phyloP scores from a whole-genome alignment of 2,113 vertebrate species.

The Saguinus imperator region DNA sequence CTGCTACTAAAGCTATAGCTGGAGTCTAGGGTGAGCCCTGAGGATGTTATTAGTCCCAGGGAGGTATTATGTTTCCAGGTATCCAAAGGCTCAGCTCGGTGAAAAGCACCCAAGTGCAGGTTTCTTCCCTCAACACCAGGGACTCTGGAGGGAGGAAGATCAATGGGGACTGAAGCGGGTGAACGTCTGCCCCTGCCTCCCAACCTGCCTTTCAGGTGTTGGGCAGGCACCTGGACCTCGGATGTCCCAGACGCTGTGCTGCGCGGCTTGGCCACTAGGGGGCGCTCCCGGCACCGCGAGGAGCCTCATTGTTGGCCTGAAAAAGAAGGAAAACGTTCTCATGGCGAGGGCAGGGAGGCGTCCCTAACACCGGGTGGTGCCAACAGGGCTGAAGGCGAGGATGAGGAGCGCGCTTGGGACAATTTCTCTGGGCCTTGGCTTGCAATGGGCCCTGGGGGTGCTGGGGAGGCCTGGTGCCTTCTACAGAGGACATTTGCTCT shows the following conservation, averaged over 20 bases:
- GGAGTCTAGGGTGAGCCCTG: background rate
- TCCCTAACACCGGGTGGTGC: background rate
- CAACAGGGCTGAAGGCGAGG: background rate
- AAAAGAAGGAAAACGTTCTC: background rate
- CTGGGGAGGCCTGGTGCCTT: background rate
- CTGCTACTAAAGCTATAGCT: background rate
- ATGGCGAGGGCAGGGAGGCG: fast-evolving
- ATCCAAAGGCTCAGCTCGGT: background rate
- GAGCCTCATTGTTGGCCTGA: fast-evolving
- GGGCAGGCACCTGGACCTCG: background rate
- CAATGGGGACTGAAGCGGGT: background rate
- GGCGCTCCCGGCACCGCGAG: background rate
- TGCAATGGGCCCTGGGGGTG: background rate
- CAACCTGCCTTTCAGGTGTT: background rate
- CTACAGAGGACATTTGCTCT: background rate
- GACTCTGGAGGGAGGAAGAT: background rate
- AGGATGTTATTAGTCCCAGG: background rate
- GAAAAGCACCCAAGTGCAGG: background rate
- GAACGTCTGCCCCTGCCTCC: background rate
- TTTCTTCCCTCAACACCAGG: background rate
- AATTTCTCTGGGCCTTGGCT: background rate
- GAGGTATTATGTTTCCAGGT: background rate
- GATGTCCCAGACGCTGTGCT: background rate
- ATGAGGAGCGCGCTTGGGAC: background rate
- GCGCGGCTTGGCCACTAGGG: background rate